Conservation (phyloP, 2,888 invertebrate genomes). For the Oeneis ivallda region DNA sequence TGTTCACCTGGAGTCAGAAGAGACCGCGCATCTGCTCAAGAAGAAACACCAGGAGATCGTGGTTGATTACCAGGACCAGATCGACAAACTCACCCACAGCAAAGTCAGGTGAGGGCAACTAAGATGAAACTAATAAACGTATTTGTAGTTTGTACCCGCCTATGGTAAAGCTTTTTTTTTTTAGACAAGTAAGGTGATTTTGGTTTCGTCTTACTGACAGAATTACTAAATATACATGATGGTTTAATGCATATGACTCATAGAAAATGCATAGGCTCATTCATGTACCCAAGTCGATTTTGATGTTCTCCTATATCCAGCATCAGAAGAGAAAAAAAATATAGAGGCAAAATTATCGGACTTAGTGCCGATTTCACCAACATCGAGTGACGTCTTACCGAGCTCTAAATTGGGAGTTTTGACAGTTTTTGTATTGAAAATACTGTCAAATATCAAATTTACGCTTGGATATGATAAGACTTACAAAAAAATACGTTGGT, state of each 20-base stretch:
- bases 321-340: no score
- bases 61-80: slow-evolving; percentile 99
- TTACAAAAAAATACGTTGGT: no score
- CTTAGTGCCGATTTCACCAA: no score
- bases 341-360: no score
- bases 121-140: not conserved
- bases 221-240: not conserved
- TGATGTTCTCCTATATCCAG: not conserved
- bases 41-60: slow-evolving; percentile 99
- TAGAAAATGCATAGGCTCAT: not conserved
- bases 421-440: no score
- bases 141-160: not conserved
- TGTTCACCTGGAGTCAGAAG: slow-evolving; percentile 98
- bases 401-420: no score
- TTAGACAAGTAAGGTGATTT: not conserved
- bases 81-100: slow-evolving; percentile 97
- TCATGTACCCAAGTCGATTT: not conserved
- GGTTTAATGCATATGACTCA: not conserved
- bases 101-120: slow-evolving; percentile 87
- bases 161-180: not conserved
- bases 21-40: slow-evolving; percentile 96
- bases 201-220: not conserved
- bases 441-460: no score
- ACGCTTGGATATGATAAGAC: no score
- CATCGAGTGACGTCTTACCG: no score